phyloP scores from a whole-genome alignment of 2,113 vertebrate genomes.

The Anolis sagrei region DNA sequence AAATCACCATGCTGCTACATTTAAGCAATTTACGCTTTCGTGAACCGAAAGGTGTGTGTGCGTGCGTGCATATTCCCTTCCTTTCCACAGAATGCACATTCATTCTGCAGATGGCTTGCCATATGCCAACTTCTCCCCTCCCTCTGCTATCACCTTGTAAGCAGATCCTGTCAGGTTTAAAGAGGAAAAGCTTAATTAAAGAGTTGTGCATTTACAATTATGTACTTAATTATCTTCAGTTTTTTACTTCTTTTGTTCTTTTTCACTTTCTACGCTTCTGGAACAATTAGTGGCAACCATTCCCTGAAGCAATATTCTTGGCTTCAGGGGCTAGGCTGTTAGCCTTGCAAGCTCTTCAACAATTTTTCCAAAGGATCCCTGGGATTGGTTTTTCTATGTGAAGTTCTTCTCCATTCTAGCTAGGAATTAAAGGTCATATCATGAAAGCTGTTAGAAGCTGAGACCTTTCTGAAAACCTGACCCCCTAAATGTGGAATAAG shows the following conservation, averaged over 20 bases:
- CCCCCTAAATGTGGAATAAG: background rate
- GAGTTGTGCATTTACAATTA: conserved; percentile 76
- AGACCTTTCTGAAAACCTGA: background rate
- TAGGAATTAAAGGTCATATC: background rate
- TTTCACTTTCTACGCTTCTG: conserved; percentile 62
- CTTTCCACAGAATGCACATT: background rate
- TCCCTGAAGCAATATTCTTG: conserved; percentile 20
- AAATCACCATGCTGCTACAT: conserved; percentile 24
- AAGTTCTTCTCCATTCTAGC: background rate
- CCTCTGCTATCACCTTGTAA: conserved; percentile 72
- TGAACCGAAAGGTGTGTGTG: conserved; percentile 29
- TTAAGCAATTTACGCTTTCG: conserved; percentile 32
- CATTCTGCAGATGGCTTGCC: conserved; percentile 75
- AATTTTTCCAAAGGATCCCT: conserved; percentile 2
- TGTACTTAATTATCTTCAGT: conserved; percentile 74
- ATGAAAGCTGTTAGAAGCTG: background rate
- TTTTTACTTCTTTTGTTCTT: conserved; percentile 72
- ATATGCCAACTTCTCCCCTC: conserved; percentile 75
- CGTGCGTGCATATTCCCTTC: background rate
- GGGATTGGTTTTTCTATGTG: background rate
- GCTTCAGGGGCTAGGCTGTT: background rate
- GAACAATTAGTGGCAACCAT: conserved; percentile 50
- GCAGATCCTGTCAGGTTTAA: conserved; percentile 78
- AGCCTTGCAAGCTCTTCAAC: background rate
- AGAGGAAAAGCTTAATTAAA: conserved; percentile 82